phyloP scores from a whole-genome alignment of 2,888 invertebrate genomes.

The Leucania comma region DNA sequence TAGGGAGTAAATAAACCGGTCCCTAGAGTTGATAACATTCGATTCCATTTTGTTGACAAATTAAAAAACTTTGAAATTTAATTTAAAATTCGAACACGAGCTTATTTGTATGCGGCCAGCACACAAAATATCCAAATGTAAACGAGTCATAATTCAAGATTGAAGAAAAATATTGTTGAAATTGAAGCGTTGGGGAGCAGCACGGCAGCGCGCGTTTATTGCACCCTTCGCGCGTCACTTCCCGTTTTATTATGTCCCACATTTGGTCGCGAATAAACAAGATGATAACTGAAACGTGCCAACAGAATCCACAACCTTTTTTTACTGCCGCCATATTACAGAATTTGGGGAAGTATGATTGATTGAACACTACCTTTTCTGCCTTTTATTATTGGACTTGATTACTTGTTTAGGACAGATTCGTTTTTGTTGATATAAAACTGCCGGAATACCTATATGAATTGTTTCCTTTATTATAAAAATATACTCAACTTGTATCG shows the following conservation, averaged over 20 bases:
- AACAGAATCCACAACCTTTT: conserved; percentile 64
- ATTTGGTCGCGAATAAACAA: conserved; percentile 74
- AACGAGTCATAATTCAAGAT: conserved; percentile 65
- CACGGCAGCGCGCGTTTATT: conserved; percentile 61
- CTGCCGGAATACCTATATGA: neutral
- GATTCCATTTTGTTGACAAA: conserved; percentile 39
- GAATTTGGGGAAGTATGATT: conserved; percentile 65
- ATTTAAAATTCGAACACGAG: conserved; percentile 41
- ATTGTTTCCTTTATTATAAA: conserved; percentile 8
- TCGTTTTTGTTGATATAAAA: conserved; percentile 41
- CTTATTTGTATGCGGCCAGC: conserved; percentile 43
- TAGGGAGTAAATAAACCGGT: conserved; percentile 25
- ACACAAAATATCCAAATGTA: conserved; percentile 48
- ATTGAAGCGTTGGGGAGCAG: conserved; percentile 56
- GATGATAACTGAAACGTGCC: conserved; percentile 70
- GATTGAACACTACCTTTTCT: conserved; percentile 64
- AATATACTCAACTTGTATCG: neutral
- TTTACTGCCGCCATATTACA: conserved; percentile 64
- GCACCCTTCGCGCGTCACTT: conserved; percentile 65
- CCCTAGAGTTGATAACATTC: conserved; percentile 46
- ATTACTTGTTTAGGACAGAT: conserved; percentile 51
- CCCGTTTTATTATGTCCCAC: conserved; percentile 70
- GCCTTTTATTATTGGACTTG: conserved; percentile 63
- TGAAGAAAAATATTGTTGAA: conserved; percentile 64
- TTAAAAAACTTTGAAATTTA: conserved; percentile 50